A percentile compares a stretch with the other conserved stretches of the same genome.
These are phyloP conservation scores for Cebus imitator DNA, from an alignment of 2,113 vertebrate species.

Conservation along the genomic window DNA sequence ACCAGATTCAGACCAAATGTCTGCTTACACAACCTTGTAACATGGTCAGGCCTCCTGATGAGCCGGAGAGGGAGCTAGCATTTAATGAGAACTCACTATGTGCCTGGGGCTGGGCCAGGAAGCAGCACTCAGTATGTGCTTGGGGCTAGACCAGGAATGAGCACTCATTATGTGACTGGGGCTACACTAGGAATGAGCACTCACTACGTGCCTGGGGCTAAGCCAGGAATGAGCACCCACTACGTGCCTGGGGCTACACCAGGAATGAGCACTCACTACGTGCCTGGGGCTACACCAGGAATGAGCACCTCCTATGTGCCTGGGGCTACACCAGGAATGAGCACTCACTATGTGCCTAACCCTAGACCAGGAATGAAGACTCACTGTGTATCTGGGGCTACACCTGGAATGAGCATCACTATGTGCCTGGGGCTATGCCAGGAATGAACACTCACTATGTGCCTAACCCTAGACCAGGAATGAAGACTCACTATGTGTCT, in stretches of 20 bases:
- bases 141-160: neutral
- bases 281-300: neutral
- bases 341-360: neutral
- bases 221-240: neutral
- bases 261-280: neutral
- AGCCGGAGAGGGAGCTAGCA: neutral
- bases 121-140: neutral
- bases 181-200: neutral
- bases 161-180: neutral
- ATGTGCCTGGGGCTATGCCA: neutral
- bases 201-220: neutral
- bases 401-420: neutral
- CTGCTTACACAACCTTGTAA: slow-evolving; percentile 36
- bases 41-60: neutral
- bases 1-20: slow-evolving; percentile 51
- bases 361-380: neutral
- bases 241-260: neutral
- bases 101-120: neutral
- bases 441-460: neutral
- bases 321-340: neutral
- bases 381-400: neutral
- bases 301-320: neutral
- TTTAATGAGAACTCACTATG: neutral
- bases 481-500: neutral
- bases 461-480: too few species aligned